Conservation (phyloP, 2,888 invertebrate genomes). For the Colletes collaris region DNA sequence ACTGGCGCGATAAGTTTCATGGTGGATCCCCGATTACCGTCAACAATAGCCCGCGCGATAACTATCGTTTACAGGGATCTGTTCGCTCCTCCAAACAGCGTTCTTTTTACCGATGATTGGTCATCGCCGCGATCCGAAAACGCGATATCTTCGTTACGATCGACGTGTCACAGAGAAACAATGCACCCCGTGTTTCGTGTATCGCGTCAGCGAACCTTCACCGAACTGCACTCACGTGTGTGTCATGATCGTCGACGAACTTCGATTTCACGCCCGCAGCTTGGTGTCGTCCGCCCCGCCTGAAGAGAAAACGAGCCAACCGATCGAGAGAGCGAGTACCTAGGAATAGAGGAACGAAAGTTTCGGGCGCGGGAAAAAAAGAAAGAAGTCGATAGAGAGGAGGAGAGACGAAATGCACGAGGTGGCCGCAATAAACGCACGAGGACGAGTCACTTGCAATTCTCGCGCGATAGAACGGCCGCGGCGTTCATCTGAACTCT, state of each 20-base stretch:
- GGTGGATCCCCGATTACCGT: neutral
- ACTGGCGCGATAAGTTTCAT: neutral
- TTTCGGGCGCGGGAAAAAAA: neutral
- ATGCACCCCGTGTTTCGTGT: no score
- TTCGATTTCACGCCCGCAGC: constrained; percentile 16
- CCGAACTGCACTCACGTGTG: constrained; percentile 54
- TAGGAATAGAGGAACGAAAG: constrained; percentile 9
- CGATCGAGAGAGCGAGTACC: constrained; percentile 25
- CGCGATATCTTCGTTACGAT: neutral
- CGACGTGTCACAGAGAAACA: neutral
- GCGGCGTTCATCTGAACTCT: constrained; percentile 37
- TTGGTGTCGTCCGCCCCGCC: constrained; percentile 18
- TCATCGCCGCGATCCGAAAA: neutral
- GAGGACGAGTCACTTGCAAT: constrained; percentile 35
- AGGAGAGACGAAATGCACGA: constrained; percentile 7
- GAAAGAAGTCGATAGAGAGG: neutral
- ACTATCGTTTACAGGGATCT: constrained; percentile 25
- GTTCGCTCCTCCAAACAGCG: neutral
- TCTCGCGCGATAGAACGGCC: constrained; percentile 48
- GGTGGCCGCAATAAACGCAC: constrained; percentile 21
- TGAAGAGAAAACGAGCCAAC: constrained; percentile 31
- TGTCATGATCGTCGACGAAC: constrained; percentile 42
- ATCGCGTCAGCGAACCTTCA: neutral
- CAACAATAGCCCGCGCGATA: neutral
- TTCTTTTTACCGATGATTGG: constrained; percentile 28